phyloP scores from a whole-genome alignment of 2,888 invertebrate species.

The Tyria jacobaeae region DNA sequence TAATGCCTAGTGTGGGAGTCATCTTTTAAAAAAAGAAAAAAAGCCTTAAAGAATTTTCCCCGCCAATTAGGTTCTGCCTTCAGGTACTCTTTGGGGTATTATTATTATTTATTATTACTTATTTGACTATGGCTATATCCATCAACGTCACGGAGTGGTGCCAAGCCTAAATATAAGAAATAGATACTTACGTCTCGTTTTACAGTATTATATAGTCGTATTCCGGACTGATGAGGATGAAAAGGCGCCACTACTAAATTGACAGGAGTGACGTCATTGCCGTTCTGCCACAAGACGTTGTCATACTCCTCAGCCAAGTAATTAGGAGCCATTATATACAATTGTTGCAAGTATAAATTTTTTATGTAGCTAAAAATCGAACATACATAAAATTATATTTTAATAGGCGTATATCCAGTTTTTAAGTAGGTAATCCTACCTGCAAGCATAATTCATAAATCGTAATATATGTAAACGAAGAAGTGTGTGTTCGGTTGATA shows the following conservation, averaged over 20 bases:
- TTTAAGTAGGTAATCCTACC: too few relatives aligned
- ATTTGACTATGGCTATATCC: background rate
- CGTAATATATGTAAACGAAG: too few relatives aligned
- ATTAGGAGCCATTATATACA: conserved; percentile 93
- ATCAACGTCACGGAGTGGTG: background rate
- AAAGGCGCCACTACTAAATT: conserved; percentile 88
- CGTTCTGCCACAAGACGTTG: conserved; percentile 88
- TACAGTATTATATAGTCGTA: conserved; percentile 88
- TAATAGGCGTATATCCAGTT: background rate
- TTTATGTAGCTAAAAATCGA: conserved; percentile 88
- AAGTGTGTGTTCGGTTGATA: too few relatives aligned
- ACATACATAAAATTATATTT: conserved; percentile 21
- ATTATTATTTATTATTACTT: too few relatives aligned
- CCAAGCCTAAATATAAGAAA: conserved; percentile 2
- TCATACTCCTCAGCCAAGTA: conserved; percentile 92
- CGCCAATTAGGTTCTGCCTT: too few relatives aligned
- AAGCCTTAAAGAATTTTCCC: too few relatives aligned
- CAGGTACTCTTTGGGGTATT: too few relatives aligned
- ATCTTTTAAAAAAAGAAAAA: too few relatives aligned
- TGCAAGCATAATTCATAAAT: too few relatives aligned
- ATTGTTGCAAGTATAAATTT: conserved; percentile 92
- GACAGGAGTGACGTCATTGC: conserved; percentile 90
- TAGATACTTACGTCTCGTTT: conserved; percentile 86
- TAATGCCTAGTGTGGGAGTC: too few relatives aligned
- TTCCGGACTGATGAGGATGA: conserved; percentile 88